Base-by-base conservation (phyloP, 2,888 invertebrate genomes). In the Nemurella pictetii region DNA sequence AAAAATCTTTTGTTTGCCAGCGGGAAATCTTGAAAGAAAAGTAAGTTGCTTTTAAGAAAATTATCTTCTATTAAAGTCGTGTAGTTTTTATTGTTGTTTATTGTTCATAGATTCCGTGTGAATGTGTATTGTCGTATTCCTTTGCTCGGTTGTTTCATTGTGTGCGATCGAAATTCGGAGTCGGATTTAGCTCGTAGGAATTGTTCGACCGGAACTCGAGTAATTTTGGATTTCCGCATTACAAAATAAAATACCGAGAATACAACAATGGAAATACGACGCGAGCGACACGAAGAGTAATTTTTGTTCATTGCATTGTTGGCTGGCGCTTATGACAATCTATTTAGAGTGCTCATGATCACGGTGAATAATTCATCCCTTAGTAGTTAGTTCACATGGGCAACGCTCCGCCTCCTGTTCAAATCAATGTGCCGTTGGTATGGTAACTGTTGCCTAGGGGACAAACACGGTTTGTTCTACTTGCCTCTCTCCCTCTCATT, bases 371-470 rank as follows among this genome's bases (percentile, higher is more conserved):
- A 78, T 78, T 78, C 78, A 78, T 20, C 35, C 80, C 80, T 30
- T 84, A n/a, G n/a, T n/a, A n/a, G n/a, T n/a, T n/a, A 84, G 35
- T 84, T 55, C 80, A 80, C 77, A 78, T 55, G 77, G 55, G 36
- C 84, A 78, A 84, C 55, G 84, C 80, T 80, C 72, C 27, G 25
- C 78, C 78, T 78, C 26, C 30, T 9, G 9, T 30, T 30, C 88
- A 90, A 91, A 91, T 91, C 91, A 90, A 91, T 91, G 91, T 90
- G 89, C 90, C 89, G 87, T 89, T 88, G 87, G 88, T 88, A 86
- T 87, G 88, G 87, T 87, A 88, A 89, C 89, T 87, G 86, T 86
- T 83, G 30, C 85, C 83, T 83, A 80, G 83, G 86, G 35, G 83
- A 85, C 84, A 86, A 85, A 85, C 85, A 84, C 85, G 86, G 84